Percentiles rank a stretch among this genome's conserved stretches.
Evolutionary conservation across 1,140 invertebrate genomes (phyloP).

Genomic region (Bombus waltoni): DNA sequence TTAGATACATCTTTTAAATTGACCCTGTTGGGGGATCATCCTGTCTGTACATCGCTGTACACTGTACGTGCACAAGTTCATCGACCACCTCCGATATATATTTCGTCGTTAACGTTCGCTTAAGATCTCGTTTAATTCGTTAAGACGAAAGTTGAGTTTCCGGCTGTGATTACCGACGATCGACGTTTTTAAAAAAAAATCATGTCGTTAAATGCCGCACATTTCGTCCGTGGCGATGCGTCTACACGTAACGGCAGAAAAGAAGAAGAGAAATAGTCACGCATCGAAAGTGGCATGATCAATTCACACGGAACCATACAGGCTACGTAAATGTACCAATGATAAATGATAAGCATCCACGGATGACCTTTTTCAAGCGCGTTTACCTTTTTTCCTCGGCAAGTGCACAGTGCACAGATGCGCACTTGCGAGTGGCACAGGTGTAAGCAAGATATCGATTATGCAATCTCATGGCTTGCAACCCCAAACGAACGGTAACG

Average conservation of each 20-base stretch:
- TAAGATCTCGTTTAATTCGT: not conserved
- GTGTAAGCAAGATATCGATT: conserved; percentile 75
- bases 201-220: not conserved
- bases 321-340: conserved; percentile 20
- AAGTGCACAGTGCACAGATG: conserved; percentile 62
- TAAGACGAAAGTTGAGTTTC: not conserved
- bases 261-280: not conserved
- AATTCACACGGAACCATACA: not conserved
- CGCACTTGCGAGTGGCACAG: conserved; percentile 64
- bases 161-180: not conserved
- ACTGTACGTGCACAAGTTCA: no score
- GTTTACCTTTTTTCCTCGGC: conserved; percentile 37
- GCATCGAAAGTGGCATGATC: not conserved
- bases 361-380: conserved; percentile 57
- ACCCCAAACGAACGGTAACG: conserved; percentile 57
- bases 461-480: conserved; percentile 74
- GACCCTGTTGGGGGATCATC: no score
- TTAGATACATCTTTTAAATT: no score
- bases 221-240: not conserved
- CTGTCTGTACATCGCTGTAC: no score
- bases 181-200: not conserved
- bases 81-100: no score
- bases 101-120: not conserved
- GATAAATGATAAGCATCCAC: conserved; percentile 34
- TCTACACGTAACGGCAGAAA: no score